phyloP scores from a whole-genome alignment of 2,113 vertebrate species.

The Hemicordylus capensis region DNA sequence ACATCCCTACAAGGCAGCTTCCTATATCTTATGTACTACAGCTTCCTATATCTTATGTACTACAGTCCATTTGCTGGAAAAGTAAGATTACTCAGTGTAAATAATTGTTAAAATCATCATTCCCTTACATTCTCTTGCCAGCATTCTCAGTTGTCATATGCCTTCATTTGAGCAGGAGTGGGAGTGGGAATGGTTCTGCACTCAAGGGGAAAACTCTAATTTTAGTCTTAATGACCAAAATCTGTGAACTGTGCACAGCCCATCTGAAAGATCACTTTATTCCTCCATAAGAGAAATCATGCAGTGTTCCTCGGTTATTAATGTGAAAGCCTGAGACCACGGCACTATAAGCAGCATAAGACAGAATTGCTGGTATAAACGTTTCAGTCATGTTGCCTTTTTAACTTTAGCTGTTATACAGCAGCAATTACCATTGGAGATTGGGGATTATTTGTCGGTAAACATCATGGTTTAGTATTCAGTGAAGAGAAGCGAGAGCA shows the following conservation, averaged over 20 bases:
- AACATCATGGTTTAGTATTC: slow-evolving; percentile 11
- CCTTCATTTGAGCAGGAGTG: not conserved
- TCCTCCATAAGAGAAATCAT: not conserved
- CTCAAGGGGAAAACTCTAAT: not conserved
- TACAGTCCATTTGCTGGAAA: not conserved
- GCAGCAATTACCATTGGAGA: slow-evolving; percentile 19
- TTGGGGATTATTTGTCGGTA: slow-evolving; percentile 13
- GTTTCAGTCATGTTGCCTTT: not conserved
- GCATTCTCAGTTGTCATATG: not conserved
- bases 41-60: too few species aligned
- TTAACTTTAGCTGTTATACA: not conserved
- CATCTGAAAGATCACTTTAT: slow-evolving; percentile 14
- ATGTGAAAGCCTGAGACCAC: not conserved
- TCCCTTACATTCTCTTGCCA: not conserved
- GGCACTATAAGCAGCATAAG: not conserved
- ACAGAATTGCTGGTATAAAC: slow-evolving; percentile 10
- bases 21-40: too few species aligned
- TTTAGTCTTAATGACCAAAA: not conserved
- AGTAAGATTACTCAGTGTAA: not conserved
- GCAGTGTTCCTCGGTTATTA: not conserved
- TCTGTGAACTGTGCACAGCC: not conserved
- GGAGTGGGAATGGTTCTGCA: not conserved
- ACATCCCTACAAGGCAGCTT: too few species aligned
- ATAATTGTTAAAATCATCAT: not conserved
- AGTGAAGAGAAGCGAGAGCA: not conserved